phyloP scores from a whole-genome alignment of 2,888 invertebrate species.

The Lobophora halterata region DNA sequence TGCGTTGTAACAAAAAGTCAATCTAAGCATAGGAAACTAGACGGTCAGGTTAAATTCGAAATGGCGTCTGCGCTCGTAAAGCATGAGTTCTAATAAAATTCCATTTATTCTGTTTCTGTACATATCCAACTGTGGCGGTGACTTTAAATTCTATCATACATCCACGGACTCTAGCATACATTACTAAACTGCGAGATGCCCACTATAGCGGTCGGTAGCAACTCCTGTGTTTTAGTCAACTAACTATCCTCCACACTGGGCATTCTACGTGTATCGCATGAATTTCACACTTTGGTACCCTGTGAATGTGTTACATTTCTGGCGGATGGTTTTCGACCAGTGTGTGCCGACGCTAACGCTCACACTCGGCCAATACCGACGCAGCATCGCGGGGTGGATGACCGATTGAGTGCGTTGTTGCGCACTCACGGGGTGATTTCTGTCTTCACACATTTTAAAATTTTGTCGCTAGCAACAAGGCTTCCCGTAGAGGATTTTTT shows the following conservation, averaged over 20 bases:
- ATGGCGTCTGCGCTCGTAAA: conserved; percentile 39
- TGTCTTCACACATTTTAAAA: conserved; percentile 54
- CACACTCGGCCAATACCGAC: conserved; percentile 36
- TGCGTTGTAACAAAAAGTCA: neutral
- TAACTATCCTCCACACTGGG: conserved; percentile 47
- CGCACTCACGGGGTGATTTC: conserved; percentile 42
- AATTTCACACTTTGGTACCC: conserved; percentile 56
- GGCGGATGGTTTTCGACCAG: conserved; percentile 38
- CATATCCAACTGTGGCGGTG: conserved; percentile 44
- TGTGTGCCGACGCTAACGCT: conserved; percentile 35
- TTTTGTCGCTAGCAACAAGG: conserved; percentile 67
- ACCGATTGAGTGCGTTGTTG: conserved; percentile 20
- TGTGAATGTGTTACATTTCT: conserved; percentile 64
- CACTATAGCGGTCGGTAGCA: conserved; percentile 48
- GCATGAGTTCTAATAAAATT: conserved; percentile 59
- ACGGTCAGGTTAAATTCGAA: conserved; percentile 10
- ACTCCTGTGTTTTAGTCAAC: conserved; percentile 60
- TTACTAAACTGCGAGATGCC: conserved; percentile 16
- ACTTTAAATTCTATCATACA: conserved; percentile 42
- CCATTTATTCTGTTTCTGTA: conserved; percentile 53
- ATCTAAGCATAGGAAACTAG: neutral
- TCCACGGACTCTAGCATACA: conserved; percentile 25
- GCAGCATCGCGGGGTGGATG: conserved; percentile 30
- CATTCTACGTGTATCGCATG: conserved; percentile 61
- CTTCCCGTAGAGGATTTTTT: conserved; percentile 51